Evolutionary conservation across 2,888 invertebrate species (phyloP), one percentile per base, ranked within the genome.

Genomic region (Athalia rosae): DNA sequence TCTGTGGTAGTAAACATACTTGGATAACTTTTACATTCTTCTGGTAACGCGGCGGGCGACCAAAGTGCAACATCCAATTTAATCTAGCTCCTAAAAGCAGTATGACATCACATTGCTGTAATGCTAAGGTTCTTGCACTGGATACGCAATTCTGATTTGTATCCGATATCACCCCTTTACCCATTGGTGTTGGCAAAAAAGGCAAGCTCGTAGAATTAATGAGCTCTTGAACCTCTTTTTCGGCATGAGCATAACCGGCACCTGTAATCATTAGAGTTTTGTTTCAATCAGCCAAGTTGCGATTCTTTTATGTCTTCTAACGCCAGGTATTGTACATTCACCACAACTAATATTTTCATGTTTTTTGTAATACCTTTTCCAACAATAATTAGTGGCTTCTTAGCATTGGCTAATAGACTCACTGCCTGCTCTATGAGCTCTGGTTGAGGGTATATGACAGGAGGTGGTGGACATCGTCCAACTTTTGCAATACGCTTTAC

Each of bases 61-160:
- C 99, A 91, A 99, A 99, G 91, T 99, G 99, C 80, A 99, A 92
- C 91, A 99, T 99, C 99, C 99, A 99, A 91, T 99, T 99, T 15
- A 99, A 92, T 58, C 99, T 92, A 0, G 98, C 99, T 0, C 99
- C 99, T 58, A 98, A 90, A 71, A 98, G 90, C 3, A 99, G 85
- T 3, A 99, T 92, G 0, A 97, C 96, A 90, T 99, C 99, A 0
- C 98, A 96, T 82, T 96, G 93, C 84, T 95, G 94, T 73, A 99
- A 91, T 0, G 98, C 99, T 79, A 93, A 89, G 0, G 98, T 98
- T 77, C 98, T 93, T 2, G 98, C 98, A 6, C 97, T 93, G 0
- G 95, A 94, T n/a, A 98, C 95, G 89, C 96, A 97, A 82, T 93
- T 92, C 8, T 90, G 85, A 0, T 95, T 94, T 53, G 91, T 91